Percentiles rank a stretch among this genome's conserved stretches.
These are phyloP conservation scores for Lasioglossum villosulum DNA, from an alignment of 2,888 invertebrate genomes.

Conservation along the genomic window DNA sequence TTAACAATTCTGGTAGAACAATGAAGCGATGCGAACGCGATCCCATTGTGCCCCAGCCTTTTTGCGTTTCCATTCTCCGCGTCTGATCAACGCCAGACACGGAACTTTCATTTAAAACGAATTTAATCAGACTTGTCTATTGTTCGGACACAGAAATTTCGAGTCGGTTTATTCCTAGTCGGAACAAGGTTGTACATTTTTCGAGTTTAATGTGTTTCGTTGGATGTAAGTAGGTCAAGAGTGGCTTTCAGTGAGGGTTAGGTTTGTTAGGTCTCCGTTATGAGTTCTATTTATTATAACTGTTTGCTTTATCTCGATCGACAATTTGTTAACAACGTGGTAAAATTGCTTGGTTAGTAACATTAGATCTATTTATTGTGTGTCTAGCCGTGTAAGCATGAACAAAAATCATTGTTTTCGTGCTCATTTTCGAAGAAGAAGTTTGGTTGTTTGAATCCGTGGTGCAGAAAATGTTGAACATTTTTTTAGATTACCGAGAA, in stretches of 20 bases:
- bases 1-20: constrained; percentile 40
- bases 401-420: no score
- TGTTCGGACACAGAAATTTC: background rate
- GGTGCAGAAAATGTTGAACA: no score
- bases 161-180: background rate
- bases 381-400: no score
- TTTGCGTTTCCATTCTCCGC: background rate
- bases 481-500: no score
- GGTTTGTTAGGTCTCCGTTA: background rate
- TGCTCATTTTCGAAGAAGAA: no score
- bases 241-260: background rate
- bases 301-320: no score
- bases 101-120: background rate
- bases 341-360: no score
- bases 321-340: no score
- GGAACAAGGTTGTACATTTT: background rate
- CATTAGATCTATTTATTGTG: no score
- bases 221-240: background rate
- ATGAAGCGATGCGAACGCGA: background rate
- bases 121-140: background rate
- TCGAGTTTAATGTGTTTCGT: background rate
- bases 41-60: background rate
- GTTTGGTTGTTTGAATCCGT: no score
- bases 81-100: background rate
- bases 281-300: background rate